These are phyloP conservation scores for Balaeniceps rex DNA, from an alignment of 2,113 vertebrate genomes.

Conservation along the genomic window DNA sequence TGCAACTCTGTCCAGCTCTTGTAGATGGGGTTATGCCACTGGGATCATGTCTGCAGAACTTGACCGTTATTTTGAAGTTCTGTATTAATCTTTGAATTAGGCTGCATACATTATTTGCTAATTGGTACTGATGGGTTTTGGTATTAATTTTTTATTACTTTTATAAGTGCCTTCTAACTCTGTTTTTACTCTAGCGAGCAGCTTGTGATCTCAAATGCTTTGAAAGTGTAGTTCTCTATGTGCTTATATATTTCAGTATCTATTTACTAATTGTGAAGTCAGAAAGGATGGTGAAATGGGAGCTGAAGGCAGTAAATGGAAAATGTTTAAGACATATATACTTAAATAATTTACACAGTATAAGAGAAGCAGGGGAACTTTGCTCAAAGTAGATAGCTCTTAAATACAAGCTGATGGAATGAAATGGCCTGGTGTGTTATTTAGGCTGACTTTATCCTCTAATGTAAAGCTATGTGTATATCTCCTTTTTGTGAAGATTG, in stretches of 20 bases:
- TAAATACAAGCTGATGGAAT: background rate
- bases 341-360: slow-evolving; percentile 43
- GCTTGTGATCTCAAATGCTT: slow-evolving; percentile 32
- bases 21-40: background rate
- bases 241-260: slow-evolving; percentile 52
- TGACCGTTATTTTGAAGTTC: background rate
- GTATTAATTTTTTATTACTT: slow-evolving; percentile 61
- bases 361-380: background rate
- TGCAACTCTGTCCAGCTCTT: background rate
- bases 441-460: slow-evolving; percentile 6
- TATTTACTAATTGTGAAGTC: slow-evolving; percentile 59
- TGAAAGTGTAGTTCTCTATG: slow-evolving; percentile 16
- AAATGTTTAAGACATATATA: slow-evolving; percentile 26
- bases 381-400: slow-evolving; percentile 1
- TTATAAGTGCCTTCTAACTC: slow-evolving; percentile 53
- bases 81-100: slow-evolving; percentile 5
- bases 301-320: slow-evolving; percentile 9
- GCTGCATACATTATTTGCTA: slow-evolving; percentile 28
- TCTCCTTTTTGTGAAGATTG: background rate
- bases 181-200: slow-evolving; percentile 26
- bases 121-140: slow-evolving; percentile 9
- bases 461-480: background rate
- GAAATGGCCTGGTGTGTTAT: slow-evolving; percentile 1
- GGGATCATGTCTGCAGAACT: background rate
- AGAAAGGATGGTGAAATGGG: slow-evolving; percentile 10